Evolutionary conservation across 2,888 invertebrate genomes (phyloP).

Genomic region (Drosophila limbata): DNA sequence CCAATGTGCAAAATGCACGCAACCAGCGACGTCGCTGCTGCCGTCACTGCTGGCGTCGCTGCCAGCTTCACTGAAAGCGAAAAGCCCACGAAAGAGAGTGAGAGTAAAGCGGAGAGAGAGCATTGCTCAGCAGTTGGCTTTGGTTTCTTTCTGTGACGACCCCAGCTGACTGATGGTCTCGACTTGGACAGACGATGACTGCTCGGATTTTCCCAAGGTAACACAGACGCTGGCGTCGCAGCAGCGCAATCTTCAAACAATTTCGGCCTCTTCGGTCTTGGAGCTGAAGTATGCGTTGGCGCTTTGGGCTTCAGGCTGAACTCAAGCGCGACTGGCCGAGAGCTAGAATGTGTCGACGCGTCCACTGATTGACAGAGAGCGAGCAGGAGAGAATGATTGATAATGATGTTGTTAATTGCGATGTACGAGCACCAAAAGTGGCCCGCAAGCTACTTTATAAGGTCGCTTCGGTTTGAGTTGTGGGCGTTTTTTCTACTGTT

Average conservation of each 20-base stretch:
- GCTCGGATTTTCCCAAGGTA: constrained; percentile 80
- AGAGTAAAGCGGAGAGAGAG: constrained; percentile 41
- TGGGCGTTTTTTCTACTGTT: constrained; percentile 58
- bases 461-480: constrained; percentile 38
- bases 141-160: constrained; percentile 32
- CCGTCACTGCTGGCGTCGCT: constrained; percentile 22
- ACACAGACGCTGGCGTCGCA: constrained; percentile 27
- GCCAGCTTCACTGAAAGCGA: constrained; percentile 53
- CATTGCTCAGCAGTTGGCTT: constrained; percentile 24
- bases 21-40: constrained; percentile 25
- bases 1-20: constrained; percentile 76
- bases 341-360: constrained; percentile 61
- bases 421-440: constrained; percentile 38
- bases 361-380: constrained; percentile 5
- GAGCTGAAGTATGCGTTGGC: constrained; percentile 48
- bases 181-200: constrained; percentile 63
- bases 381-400: constrained; percentile 5
- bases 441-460: constrained; percentile 25
- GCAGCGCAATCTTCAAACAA: constrained; percentile 48
- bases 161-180: constrained; percentile 49
- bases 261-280: constrained; percentile 38
- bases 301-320: constrained; percentile 19
- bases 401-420: constrained; percentile 54
- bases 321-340: constrained; percentile 39
- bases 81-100: constrained; percentile 51